phyloP scores from a whole-genome alignment of 2,888 invertebrate species.

The Cynaeus angustus region DNA sequence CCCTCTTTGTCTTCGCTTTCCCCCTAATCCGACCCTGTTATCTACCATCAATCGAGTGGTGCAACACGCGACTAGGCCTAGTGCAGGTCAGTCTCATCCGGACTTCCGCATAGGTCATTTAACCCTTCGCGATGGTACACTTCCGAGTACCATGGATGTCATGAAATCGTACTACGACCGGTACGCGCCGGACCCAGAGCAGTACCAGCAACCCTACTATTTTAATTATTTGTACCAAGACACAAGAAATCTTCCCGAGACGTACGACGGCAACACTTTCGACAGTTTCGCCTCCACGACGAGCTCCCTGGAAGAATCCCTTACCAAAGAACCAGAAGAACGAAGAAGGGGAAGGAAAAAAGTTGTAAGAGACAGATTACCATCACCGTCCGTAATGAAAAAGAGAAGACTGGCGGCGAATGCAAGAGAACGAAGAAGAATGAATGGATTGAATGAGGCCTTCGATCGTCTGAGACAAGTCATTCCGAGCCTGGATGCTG shows the following conservation, averaged over 20 bases:
- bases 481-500: conserved; percentile 80
- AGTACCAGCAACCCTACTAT: conserved; percentile 49
- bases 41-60: conserved; percentile 61
- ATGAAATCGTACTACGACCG: conserved; percentile 64
- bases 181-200: conserved; percentile 49
- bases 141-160: conserved; percentile 49
- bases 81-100: conserved; percentile 68
- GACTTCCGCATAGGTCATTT: conserved; percentile 68
- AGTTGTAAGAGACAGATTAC: conserved; percentile 62
- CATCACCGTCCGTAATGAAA: conserved; percentile 73
- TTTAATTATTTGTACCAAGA: conserved; percentile 45
- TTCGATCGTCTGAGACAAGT: conserved; percentile 81
- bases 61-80: conserved; percentile 66
- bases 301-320: conserved; percentile 59
- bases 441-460: conserved; percentile 83
- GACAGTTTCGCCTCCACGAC: conserved; percentile 65
- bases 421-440: conserved; percentile 81
- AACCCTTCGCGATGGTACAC: conserved; percentile 45
- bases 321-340: conserved; percentile 55
- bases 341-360: conserved; percentile 57
- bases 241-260: conserved; percentile 54
- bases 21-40: conserved; percentile 45
- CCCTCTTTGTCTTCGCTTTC: conserved; percentile 1
- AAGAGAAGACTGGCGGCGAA: conserved; percentile 81
- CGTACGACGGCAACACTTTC: conserved; percentile 65